phyloP scores from a whole-genome alignment of 2,888 invertebrate genomes.

The Drosophila merina region DNA sequence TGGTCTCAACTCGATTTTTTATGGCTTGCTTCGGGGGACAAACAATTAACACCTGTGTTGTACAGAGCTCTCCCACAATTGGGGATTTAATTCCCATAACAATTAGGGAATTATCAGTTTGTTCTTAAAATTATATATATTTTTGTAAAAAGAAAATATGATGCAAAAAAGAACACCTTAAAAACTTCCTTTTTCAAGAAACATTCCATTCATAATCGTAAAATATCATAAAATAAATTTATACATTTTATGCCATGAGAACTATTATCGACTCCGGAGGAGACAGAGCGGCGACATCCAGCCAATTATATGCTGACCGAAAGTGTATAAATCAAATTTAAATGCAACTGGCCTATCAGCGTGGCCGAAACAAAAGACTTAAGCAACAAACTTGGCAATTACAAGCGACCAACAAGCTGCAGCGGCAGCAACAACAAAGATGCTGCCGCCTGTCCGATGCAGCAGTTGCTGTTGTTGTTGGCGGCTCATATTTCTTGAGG shows the following conservation, averaged over 20 bases:
- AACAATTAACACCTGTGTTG: constrained; percentile 67
- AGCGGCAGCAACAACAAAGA: constrained; percentile 35
- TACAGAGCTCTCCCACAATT: constrained; percentile 30
- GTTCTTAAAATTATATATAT: background rate
- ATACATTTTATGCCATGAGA: background rate
- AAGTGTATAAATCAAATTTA: constrained; percentile 77
- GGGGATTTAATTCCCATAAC: constrained; percentile 17
- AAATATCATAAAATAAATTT: background rate
- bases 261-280: background rate
- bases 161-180: too few species aligned
- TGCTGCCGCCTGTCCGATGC: constrained; percentile 20
- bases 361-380: constrained; percentile 73
- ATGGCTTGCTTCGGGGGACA: constrained; percentile 44
- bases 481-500: constrained; percentile 78
- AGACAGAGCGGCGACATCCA: constrained; percentile 65
- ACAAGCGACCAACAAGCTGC: constrained; percentile 59
- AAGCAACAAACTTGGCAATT: constrained; percentile 78
- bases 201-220: constrained; percentile 1
- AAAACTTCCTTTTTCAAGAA: background rate
- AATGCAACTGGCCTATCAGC: constrained; percentile 72
- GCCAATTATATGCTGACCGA: constrained; percentile 71
- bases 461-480: constrained; percentile 60
- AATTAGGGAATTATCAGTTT: constrained; percentile 22
- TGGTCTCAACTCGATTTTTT: constrained; percentile 38
- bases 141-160: background rate